Percentiles rank a stretch among this genome's conserved stretches.
Evolutionary conservation across 1,140 invertebrate genomes (phyloP).

Genomic region (Drosophila grimshawi): DNA sequence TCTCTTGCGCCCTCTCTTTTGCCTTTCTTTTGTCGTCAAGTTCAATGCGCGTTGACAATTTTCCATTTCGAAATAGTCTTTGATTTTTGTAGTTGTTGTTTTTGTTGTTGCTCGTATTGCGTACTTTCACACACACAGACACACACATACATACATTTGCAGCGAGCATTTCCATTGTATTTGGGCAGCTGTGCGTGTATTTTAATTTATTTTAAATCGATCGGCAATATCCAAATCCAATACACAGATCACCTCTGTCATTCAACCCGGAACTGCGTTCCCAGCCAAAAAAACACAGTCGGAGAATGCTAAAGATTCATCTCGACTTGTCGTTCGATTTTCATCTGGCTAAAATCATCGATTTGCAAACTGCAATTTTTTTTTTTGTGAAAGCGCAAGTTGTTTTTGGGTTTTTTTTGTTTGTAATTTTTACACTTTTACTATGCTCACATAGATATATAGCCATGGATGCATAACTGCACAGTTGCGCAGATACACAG

Average conservation of each 20-base stretch:
- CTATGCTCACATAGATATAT: conserved; percentile 43
- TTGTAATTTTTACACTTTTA: conserved; percentile 80
- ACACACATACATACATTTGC: background rate
- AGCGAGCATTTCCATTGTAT: conserved; percentile 50
- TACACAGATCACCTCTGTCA: conserved; percentile 49
- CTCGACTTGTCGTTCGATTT: background rate
- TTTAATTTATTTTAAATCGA: conserved; percentile 81
- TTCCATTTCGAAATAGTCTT: conserved; percentile 74
- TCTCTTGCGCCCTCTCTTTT: conserved; percentile 19
- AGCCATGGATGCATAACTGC: conserved; percentile 34
- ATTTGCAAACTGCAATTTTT: conserved; percentile 40
- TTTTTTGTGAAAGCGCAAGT: conserved; percentile 78
- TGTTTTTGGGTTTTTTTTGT: conserved; percentile 50
- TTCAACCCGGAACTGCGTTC: conserved; percentile 72
- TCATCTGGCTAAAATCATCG: conserved; percentile 36
- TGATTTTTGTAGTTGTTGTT: conserved; percentile 40
- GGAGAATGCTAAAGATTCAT: conserved; percentile 27
- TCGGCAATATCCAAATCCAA: conserved; percentile 47
- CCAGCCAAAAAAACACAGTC: conserved; percentile 3
- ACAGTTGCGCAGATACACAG: conserved; percentile 12
- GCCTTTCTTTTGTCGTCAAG: conserved; percentile 67
- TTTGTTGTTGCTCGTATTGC: conserved; percentile 18
- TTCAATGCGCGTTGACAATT: conserved; percentile 83
- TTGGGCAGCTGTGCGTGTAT: conserved; percentile 73
- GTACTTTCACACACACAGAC: conserved; percentile 63